Percentiles rank a stretch among this genome's conserved stretches.
Evolutionary conservation across 2,888 invertebrate genomes (phyloP).

Genomic region (Biston betularia): DNA sequence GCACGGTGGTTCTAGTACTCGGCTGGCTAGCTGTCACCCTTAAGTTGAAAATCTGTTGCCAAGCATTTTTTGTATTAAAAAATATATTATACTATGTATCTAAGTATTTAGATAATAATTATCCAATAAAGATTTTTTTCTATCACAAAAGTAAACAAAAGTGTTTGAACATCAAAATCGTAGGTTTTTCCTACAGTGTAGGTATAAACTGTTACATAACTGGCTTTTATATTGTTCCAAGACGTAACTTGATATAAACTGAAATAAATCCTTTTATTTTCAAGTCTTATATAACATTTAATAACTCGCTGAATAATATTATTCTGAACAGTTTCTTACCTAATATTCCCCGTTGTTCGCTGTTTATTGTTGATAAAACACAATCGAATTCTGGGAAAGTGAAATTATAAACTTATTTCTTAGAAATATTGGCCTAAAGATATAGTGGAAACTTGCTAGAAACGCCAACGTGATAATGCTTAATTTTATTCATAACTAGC

Average conservation of each 20-base stretch:
- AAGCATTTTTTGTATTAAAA: too few species aligned
- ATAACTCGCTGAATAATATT: constrained; percentile 2
- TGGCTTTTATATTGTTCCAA: background rate
- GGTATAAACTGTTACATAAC: background rate
- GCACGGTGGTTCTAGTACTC: too few species aligned
- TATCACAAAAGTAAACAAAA: too few species aligned
- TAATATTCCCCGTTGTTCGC: background rate
- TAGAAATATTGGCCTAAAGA: constrained; percentile 1
- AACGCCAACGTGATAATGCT: background rate
- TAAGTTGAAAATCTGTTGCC: too few species aligned
- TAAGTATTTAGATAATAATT: too few species aligned
- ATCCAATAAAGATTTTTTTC: too few species aligned
- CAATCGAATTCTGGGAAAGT: background rate
- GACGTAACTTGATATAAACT: background rate
- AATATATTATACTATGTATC: too few species aligned
- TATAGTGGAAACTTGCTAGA: background rate
- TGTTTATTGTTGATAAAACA: background rate
- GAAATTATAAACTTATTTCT: constrained; percentile 8
- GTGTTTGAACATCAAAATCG: too few species aligned
- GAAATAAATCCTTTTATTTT: background rate
- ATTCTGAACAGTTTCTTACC: constrained; percentile 3
- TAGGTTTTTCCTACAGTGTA: background rate
- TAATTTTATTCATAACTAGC: too few species aligned
- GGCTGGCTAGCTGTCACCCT: too few species aligned
- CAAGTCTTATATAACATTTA: background rate